These are phyloP conservation scores for Scopus umbretta DNA, from an alignment of 2,113 vertebrate species.

Conservation along the genomic window DNA sequence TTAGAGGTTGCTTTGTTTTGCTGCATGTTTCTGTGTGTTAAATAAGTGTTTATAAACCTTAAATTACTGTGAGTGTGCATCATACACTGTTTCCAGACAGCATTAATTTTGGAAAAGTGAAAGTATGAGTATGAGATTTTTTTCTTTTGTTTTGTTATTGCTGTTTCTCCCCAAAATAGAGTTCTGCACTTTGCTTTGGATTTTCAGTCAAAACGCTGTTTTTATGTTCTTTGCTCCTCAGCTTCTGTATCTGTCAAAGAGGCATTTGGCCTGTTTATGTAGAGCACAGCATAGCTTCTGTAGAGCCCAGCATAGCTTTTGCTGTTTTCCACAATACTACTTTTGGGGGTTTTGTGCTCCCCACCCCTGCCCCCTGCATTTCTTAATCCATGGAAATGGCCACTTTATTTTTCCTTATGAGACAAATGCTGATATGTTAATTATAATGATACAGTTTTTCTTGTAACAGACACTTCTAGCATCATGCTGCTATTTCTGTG, in stretches of 20 bases:
- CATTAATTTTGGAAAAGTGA: background rate
- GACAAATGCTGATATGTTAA: background rate
- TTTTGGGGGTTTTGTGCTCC: background rate
- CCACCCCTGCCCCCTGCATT: background rate
- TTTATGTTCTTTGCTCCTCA: background rate
- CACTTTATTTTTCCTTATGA: background rate
- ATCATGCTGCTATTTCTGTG: background rate
- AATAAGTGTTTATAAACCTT: background rate
- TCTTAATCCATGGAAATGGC: background rate
- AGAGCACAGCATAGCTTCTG: too few relatives aligned
- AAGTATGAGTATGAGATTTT: background rate
- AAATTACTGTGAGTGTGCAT: background rate
- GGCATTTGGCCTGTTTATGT: background rate
- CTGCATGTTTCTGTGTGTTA: background rate
- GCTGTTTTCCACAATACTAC: background rate
- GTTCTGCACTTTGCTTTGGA: background rate
- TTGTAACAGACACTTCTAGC: background rate
- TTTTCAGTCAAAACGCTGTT: background rate
- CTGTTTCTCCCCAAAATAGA: background rate
- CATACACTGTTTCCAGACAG: background rate
- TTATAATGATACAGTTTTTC: background rate
- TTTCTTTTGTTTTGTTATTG: background rate
- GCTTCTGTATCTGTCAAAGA: background rate
- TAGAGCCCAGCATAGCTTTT: background rate
- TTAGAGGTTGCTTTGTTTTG: background rate